Conservation (phyloP, 2,797 vertebrate species). For the Liasis olivaceus region DNA sequence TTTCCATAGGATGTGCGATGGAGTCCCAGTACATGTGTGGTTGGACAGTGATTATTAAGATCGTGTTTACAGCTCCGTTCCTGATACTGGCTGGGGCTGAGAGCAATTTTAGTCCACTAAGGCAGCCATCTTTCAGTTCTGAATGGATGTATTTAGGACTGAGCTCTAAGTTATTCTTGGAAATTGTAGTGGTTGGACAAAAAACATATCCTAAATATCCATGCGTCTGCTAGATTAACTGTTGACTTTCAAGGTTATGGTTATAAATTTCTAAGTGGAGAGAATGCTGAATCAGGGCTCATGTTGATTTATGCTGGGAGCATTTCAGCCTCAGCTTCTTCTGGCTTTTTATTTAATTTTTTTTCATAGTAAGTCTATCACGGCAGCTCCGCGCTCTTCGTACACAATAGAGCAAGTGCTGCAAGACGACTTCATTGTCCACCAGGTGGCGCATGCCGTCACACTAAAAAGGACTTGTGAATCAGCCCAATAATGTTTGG, state of each 20-base stretch:
- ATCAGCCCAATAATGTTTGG: not conserved
- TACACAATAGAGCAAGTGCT: not conserved
- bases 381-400: not conserved
- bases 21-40: not conserved
- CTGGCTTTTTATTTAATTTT: not conserved
- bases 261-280: constrained; percentile 14
- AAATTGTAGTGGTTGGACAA: not conserved
- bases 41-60: not conserved
- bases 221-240: not conserved
- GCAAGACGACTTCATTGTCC: constrained; percentile 3
- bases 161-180: not conserved
- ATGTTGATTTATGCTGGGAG: not conserved
- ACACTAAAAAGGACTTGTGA: not conserved
- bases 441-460: not conserved
- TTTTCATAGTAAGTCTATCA: not conserved
- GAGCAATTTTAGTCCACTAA: not conserved
- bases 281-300: constrained; percentile 7
- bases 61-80: not conserved
- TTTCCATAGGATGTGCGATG: not conserved
- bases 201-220: not conserved
- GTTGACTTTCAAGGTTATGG: constrained; percentile 15
- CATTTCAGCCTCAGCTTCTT: not conserved
- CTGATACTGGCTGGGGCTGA: not conserved
- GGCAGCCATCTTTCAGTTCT: not conserved
- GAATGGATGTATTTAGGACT: not conserved